These are phyloP conservation scores for Stichodactyla helianthus DNA, from an alignment of 64 coral and sea anemone genomes.

Conservation along the genomic window DNA sequence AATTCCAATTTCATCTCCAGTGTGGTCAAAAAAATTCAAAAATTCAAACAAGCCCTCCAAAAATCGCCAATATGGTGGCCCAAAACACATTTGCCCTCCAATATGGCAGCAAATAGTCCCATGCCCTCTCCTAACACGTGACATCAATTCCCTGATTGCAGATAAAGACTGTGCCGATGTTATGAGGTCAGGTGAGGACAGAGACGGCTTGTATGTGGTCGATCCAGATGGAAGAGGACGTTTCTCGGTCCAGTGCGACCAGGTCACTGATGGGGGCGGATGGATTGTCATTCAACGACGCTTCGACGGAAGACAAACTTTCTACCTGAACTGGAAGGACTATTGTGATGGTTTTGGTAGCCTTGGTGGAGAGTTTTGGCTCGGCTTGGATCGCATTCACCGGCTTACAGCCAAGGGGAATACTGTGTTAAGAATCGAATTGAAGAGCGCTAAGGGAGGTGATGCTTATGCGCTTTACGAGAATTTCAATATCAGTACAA, in stretches of 20 bases:
- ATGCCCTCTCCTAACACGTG: too few species aligned
- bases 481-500: not conserved
- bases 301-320: not conserved
- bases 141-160: not conserved
- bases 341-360: not conserved
- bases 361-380: conserved; percentile 3
- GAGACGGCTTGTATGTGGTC: not conserved
- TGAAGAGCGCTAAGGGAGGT: not conserved
- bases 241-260: conserved; percentile 5
- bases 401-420: not conserved
- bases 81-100: too few species aligned
- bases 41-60: too few species aligned
- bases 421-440: not conserved
- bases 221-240: conserved; percentile 15
- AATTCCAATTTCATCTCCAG: too few species aligned
- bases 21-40: too few species aligned
- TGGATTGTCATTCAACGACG: conserved; percentile 4
- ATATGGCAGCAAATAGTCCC: too few species aligned
- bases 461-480: not conserved
- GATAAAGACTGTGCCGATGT: conserved; percentile 15
- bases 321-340: not conserved
- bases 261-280: not conserved
- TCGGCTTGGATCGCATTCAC: not conserved
- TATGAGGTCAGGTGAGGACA: not conserved
- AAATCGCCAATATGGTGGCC: too few species aligned